Evolutionary conservation across 1,140 invertebrate genomes (phyloP), one percentile per base, ranked within the genome.

Genomic region (Apocrypta bakeri): DNA sequence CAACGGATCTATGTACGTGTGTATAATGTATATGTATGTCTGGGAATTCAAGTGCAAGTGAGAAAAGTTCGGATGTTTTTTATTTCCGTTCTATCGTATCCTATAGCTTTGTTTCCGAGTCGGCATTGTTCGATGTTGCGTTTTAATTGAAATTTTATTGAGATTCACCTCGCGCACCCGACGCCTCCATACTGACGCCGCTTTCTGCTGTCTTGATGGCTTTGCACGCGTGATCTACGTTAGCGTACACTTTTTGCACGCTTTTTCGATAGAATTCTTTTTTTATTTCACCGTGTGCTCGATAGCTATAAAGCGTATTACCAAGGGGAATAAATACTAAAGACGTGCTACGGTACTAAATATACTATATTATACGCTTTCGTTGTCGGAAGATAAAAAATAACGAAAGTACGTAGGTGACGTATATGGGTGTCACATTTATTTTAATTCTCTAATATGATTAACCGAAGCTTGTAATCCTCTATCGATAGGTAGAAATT

Each of bases 131-230:
- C 17, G 48, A 17, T 56, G 48, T 56, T 56, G 48, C 48, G 48
- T 56, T 56, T 56, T 56, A 56, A 56, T 56, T 56, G 48, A 56
- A 56, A 56, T 56, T 56, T 56, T 56, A 56, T 56, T 56, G 48
- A 56, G 48, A 56, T 56, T 56, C 48, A 17, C 48, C 48, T 17
- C 48, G 17, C 48, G n/a, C n/a, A n/a, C n/a, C n/a, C n/a, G n/a
- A n/a, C n/a, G n/a, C n/a, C n/a, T n/a, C n/a, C n/a, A n/a, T n/a
- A n/a, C n/a, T n/a, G n/a, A n/a, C n/a, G 21, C 3, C 48, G 48
- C 48, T 56, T n/a, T 56, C 48, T 56, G 21, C 48, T 56, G 48
- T 56, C 48, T 56, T 56, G 48, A 56, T 56, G n/a, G 48, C 48
- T 56, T 21, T 56, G 17, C 48, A 6, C 48, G 48, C 48, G 48